A percentile compares a stretch with the other conserved stretches of the same genome.
Evolutionary conservation across 2,888 invertebrate species (phyloP).

Genomic region (Phortica magna): DNA sequence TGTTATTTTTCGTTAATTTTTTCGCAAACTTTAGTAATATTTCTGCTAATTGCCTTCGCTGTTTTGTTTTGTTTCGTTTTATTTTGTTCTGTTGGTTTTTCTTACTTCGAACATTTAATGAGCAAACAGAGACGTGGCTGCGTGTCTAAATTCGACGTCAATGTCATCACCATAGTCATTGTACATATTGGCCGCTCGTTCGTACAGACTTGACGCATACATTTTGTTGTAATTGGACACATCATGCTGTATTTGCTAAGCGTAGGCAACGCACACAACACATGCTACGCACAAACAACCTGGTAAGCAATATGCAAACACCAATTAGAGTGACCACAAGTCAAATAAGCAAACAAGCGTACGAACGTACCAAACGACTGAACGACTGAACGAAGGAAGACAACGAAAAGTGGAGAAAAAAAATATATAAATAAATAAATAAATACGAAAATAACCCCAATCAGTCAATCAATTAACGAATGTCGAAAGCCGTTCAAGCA

Average conservation of each 20-base stretch:
- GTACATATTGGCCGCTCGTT: background rate
- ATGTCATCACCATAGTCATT: conserved; percentile 12
- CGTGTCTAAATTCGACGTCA: conserved; percentile 4
- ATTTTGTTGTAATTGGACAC: conserved; percentile 23
- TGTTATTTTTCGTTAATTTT: conserved; percentile 58
- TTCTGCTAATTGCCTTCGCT: conserved; percentile 65
- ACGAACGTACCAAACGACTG: background rate
- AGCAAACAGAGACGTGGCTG: conserved; percentile 67
- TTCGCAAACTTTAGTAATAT: conserved; percentile 64
- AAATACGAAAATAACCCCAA: background rate
- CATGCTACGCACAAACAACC: background rate
- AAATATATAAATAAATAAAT: background rate
- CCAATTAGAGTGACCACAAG: conserved; percentile 71
- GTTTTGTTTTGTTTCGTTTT: background rate
- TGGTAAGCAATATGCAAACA: conserved; percentile 70
- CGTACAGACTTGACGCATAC: background rate
- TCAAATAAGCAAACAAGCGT: conserved; percentile 56
- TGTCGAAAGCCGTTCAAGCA: conserved; percentile 1
- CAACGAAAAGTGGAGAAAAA: conserved; percentile 35
- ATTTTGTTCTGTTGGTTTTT: background rate
- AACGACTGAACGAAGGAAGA: conserved; percentile 55
- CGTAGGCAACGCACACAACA: conserved; percentile 18
- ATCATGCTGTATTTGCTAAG: conserved; percentile 15
- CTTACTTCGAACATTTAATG: conserved; percentile 65
- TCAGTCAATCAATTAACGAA: conserved; percentile 27